Percentiles rank a stretch among this genome's conserved stretches.
phyloP scores from a whole-genome alignment of 2,888 invertebrate genomes.

The Melolontha melolontha region DNA sequence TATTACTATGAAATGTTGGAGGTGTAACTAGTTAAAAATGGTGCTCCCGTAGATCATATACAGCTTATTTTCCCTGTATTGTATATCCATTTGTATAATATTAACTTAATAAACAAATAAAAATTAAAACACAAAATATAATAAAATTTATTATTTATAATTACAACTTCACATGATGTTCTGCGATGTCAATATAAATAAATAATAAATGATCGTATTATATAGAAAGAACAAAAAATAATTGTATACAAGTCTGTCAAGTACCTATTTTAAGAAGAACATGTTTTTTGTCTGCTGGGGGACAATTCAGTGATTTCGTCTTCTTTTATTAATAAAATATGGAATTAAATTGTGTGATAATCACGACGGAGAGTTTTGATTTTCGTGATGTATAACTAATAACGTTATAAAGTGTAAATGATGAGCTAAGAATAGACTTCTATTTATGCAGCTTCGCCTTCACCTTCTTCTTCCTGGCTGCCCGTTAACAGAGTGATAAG shows the following conservation, averaged over 20 bases:
- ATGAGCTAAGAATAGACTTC: slow-evolving; percentile 14
- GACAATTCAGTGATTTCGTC: slow-evolving; percentile 10
- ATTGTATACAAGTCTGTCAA: slow-evolving; percentile 15
- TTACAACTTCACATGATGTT: slow-evolving; percentile 25
- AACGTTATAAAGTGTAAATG: slow-evolving; percentile 27
- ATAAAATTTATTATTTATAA: slow-evolving; percentile 43
- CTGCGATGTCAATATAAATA: slow-evolving; percentile 14
- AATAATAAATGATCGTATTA: slow-evolving; percentile 15
- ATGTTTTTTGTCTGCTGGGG: not conserved
- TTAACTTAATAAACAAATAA: slow-evolving; percentile 22
- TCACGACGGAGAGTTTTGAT: slow-evolving; percentile 24
- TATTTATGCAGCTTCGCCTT: slow-evolving; percentile 65
- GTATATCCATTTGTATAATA: not conserved
- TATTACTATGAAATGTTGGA: no score
- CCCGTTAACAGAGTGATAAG: slow-evolving; percentile 91
- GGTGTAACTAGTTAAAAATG: no score
- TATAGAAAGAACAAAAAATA: slow-evolving; percentile 25
- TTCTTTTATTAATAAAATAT: slow-evolving; percentile 15
- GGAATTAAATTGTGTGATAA: slow-evolving; percentile 32
- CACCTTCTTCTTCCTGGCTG: slow-evolving; percentile 83
- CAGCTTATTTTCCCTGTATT: not conserved
- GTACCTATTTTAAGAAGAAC: slow-evolving; percentile 2
- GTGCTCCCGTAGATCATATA: no score
- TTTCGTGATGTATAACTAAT: slow-evolving; percentile 21
- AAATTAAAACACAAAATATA: slow-evolving; percentile 42